Conservation (phyloP, 2,888 invertebrate species). For the Tachystola acroxantha region DNA sequence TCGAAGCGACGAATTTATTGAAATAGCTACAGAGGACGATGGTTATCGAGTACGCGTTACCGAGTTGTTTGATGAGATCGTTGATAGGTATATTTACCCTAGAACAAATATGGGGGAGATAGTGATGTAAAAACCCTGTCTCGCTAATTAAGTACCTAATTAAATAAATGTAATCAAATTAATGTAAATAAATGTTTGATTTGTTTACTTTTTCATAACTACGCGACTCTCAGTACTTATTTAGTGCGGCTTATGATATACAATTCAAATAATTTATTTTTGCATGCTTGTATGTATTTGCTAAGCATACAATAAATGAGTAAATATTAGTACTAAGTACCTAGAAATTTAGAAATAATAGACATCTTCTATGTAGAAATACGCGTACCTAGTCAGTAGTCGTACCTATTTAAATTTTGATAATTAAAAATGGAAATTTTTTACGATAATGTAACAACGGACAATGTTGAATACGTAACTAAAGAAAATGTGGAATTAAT, state of each 20-base stretch:
- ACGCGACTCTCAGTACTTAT: too few species aligned
- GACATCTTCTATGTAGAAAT: background rate
- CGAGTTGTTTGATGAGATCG: constrained; percentile 76
- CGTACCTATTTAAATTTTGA: background rate
- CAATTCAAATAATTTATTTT: too few species aligned
- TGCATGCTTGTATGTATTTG: too few species aligned
- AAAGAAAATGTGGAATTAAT: constrained; percentile 42
- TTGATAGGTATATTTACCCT: constrained; percentile 57
- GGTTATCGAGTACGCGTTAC: constrained; percentile 57
- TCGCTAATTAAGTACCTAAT: background rate
- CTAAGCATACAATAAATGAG: too few species aligned
- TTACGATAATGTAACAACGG: too few species aligned
- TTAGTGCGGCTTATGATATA: too few species aligned
- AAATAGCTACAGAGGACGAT: constrained; percentile 37
- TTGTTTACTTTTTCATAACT: background rate
- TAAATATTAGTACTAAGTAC: too few species aligned
- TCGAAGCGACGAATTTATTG: constrained; percentile 49
- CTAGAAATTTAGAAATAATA: background rate
- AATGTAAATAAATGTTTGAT: background rate
- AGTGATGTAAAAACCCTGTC: too few species aligned
- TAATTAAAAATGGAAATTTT: background rate
- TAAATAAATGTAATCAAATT: too few species aligned
- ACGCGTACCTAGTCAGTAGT: background rate
- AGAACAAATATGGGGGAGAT: too few species aligned
- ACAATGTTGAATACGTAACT: constrained; percentile 25